Evolutionary conservation across 2,797 vertebrate genomes (phyloP), one percentile per base, ranked within the genome.

Genomic region (Sebastes steindachneri): DNA sequence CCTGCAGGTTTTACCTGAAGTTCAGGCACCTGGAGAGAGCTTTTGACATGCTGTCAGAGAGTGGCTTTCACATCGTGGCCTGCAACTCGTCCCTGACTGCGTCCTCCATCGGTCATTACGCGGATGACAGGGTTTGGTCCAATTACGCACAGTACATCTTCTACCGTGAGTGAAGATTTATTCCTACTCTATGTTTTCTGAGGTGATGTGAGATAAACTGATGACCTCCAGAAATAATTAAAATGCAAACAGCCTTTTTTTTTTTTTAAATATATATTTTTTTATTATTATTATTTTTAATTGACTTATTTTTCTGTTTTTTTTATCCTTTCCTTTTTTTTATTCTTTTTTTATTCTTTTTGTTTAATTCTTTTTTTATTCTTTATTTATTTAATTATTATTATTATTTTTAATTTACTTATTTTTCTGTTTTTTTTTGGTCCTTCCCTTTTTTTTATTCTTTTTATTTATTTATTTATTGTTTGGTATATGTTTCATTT

Each of bases 131-230:
- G 94, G 94, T 98, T 92, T 99, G 98, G 98, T 98, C 97, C 94
- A 99, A 97, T 95, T 98, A 97, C 94, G 97, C 98, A 3, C 98
- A 99, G 94, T 99, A 99, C 15, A 97, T 99, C 97, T 99, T 99
- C 95, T 99, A 99, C 96, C 98, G 99, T 99, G 97, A 99, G 99
- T 99, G 93, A 67, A 84, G 68, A 37, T 83, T 87, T 84, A 53
- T 70, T 90, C 73, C 11, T 71, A 17, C 45, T 69, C 58, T 72
- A 25, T 69, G 33, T 5, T 76, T 35, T 75, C 19, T 58, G 33
- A 62, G 35, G 59, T 60, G 10, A 57, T 35, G 29, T 33, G n/a
- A 76, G 26, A 29, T 65, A n/a, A 67, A 58, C 1, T 7, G 14
- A n/a, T 57, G 54, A 63, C 65, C 55, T 65, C 57, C 57, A 80